These are phyloP conservation scores for Protosalanx chinensis DNA, from an alignment of 2,797 vertebrate genomes.

Conservation along the genomic window DNA sequence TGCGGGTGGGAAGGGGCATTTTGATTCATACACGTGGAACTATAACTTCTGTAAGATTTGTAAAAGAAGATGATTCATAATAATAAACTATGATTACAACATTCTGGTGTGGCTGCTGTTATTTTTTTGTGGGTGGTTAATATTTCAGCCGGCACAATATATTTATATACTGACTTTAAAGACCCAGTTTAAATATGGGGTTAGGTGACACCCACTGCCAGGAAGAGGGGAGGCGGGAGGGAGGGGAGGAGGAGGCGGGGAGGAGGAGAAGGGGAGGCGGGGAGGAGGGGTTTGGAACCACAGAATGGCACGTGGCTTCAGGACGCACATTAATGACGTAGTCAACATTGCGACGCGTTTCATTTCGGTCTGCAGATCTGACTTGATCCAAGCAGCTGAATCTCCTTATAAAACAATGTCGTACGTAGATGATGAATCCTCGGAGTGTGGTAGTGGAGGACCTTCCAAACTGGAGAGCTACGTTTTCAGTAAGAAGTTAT, in stretches of 20 bases:
- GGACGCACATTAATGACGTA: not conserved
- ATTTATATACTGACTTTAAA: not conserved
- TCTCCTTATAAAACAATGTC: constrained; percentile 48
- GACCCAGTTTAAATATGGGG: not conserved
- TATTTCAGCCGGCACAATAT: too few relatives aligned
- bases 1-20: constrained; percentile 31
- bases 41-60: constrained; percentile 72
- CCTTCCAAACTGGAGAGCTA: constrained; percentile 67
- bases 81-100: constrained; percentile 59
- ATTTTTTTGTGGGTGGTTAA: too few relatives aligned
- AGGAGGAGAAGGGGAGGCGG: too few relatives aligned
- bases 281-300: too few relatives aligned
- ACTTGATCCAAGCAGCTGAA: not conserved
- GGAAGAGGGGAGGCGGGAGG: too few relatives aligned
- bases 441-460: constrained; percentile 17
- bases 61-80: constrained; percentile 61
- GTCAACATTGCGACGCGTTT: constrained; percentile 39
- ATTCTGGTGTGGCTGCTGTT: too few relatives aligned
- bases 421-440: constrained; percentile 42
- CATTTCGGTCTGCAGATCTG: constrained; percentile 20
- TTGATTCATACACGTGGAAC: constrained; percentile 43
- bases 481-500: constrained; percentile 67
- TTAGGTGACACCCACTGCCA: too few relatives aligned
- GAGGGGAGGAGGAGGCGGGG: too few relatives aligned
- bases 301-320: too few relatives aligned